Evolutionary conservation across 2,113 vertebrate species (phyloP).

Genomic region (Urocitellus parryii): DNA sequence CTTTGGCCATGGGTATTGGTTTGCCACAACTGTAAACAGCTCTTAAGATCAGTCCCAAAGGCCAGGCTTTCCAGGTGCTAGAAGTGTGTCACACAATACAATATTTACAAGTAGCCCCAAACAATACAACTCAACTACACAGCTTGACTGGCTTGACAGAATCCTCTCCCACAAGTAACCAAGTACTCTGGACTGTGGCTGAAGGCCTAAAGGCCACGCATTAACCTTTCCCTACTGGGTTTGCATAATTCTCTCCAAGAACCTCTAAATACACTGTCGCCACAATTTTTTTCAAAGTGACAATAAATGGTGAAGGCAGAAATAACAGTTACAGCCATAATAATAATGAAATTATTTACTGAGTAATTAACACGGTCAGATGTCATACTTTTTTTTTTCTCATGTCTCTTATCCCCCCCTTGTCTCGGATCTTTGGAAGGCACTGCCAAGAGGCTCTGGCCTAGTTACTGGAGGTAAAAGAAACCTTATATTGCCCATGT

Average conservation of each 20-base stretch:
- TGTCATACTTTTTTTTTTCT: neutral
- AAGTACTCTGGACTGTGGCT: neutral
- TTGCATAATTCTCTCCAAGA: neutral
- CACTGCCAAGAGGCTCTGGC: neutral
- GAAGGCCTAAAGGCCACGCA: neutral
- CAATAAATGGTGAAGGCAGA: slow-evolving; percentile 16
- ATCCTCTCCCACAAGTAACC: slow-evolving; percentile 39
- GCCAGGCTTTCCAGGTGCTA: slow-evolving; percentile 57
- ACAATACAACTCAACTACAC: slow-evolving; percentile 54
- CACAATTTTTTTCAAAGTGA: neutral
- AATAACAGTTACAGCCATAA: neutral
- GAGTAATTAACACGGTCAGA: neutral
- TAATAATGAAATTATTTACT: neutral
- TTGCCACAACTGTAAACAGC: slow-evolving; percentile 56
- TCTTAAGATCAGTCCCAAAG: slow-evolving; percentile 60
- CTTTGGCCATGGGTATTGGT: slow-evolving; percentile 2
- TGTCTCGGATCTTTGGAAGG: neutral
- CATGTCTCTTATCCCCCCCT: neutral
- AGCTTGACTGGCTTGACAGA: slow-evolving; percentile 46
- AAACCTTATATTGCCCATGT: neutral
- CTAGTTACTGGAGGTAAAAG: neutral
- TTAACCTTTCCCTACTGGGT: neutral
- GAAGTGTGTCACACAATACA: slow-evolving; percentile 60
- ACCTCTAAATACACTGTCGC: neutral
- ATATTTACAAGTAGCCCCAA: slow-evolving; percentile 65